Evolutionary conservation across 2,888 invertebrate genomes (phyloP), one percentile per base, ranked within the genome.

Genomic region (Aethes cnicana): DNA sequence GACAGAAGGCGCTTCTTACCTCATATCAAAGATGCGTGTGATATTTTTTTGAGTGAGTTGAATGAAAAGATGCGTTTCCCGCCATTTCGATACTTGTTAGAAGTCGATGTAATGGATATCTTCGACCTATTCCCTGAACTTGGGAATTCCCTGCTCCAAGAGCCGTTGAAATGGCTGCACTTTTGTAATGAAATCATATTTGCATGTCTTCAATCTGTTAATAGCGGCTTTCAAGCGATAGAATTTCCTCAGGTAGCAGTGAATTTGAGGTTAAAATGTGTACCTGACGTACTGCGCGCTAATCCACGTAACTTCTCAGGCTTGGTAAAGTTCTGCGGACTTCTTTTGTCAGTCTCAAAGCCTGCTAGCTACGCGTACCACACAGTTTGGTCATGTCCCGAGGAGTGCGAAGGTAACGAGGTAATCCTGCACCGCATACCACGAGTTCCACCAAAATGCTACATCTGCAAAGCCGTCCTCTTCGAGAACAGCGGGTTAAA

Each of bases 361-460:
- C 74, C 81, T 1, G 67, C 64, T 11, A 74, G 67, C 32, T 84
- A 82, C 50, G 81, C 81, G 9, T 77, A 75, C 49, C 87, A 89
- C 57, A 77, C 85, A 0, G 83, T 89, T 33, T 88, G 88, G 88
- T 79, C 81, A 0, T 89, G 89, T 50, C 84, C 83, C n/a, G 88
- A 89, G 63, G 79, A 86, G 55, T 89, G 89, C 56, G 85, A 87
- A 56, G 77, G 75, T 1, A 87, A 71, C 53, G 86, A 88, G 64
- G 71, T 83, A 3, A 77, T 89, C 46, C 55, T 84, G 39, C 77
- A 70, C 6, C 77, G 70, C 50, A 82, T 85, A 56, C 87, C 89
- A 1, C 84, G 85, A 68, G 52, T 59, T 2, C 73, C 81, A 1
- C 88, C 81, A 0, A 85, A 74, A 70, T 89, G 89, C 56, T 68